Evolutionary conservation across 2,797 vertebrate species (phyloP).

Genomic region (Mormyrops attenuatus): DNA sequence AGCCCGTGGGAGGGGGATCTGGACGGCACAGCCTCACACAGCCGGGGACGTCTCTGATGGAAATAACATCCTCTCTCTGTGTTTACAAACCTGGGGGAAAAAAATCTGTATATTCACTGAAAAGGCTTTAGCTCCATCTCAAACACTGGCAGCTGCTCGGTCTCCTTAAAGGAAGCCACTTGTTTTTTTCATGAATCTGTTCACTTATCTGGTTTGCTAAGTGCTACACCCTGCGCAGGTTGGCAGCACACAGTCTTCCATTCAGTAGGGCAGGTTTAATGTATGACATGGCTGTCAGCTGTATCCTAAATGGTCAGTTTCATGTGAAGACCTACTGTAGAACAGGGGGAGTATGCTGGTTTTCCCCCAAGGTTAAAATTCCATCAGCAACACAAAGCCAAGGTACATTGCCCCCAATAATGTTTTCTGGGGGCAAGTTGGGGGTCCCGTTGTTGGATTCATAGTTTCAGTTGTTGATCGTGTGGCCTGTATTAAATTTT

Average conservation of each 20-base stretch:
- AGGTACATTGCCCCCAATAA: not conserved
- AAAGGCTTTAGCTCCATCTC: not conserved
- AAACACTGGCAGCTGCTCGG: not conserved
- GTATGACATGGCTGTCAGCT: not conserved
- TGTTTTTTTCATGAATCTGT: not conserved
- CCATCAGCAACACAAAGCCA: not conserved
- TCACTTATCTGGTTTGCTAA: not conserved
- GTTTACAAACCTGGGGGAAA: not conserved
- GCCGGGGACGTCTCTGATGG: not conserved
- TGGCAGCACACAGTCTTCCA: not conserved
- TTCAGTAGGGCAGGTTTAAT: not conserved
- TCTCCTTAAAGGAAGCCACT: not conserved
- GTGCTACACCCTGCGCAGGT: not conserved
- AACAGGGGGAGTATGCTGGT: not conserved
- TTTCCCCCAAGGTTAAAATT: not conserved
- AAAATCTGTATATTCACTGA: not conserved
- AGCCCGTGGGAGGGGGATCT: not conserved
- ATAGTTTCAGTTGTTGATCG: not conserved
- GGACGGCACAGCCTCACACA: not conserved
- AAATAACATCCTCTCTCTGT: not conserved
- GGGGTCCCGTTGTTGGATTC: not conserved
- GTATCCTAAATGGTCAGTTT: not conserved
- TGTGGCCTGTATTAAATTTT: not conserved
- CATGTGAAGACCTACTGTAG: not conserved
- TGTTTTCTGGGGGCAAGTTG: not conserved